Conservation (phyloP, 1,140 invertebrate genomes). For the Centruroides sculpturatus region DNA sequence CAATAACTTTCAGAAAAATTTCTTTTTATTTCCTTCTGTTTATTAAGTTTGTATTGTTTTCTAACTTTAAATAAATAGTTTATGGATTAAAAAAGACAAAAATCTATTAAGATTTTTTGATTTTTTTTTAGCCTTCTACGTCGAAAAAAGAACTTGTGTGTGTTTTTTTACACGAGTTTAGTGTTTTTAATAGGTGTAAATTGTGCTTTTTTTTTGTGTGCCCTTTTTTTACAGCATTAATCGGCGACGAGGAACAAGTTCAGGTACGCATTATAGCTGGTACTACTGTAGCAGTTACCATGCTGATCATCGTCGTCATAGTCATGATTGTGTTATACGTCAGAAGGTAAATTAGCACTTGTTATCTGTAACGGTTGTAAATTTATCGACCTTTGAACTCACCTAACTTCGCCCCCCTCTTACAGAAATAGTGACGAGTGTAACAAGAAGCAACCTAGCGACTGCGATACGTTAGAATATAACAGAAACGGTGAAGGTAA, state of each 20-base stretch:
- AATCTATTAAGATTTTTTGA: no score
- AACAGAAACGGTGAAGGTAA: constrained; percentile 62
- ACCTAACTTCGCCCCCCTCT: background rate
- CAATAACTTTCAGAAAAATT: no score
- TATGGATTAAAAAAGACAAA: no score
- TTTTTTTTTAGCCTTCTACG: no score
- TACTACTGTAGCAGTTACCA: constrained; percentile 77
- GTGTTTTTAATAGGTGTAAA: no score
- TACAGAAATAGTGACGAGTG: constrained; percentile 75
- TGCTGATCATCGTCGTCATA: constrained; percentile 77
- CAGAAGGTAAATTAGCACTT: constrained; percentile 42
- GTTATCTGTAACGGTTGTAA: background rate
- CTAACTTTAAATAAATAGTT: no score
- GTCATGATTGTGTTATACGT: constrained; percentile 75
- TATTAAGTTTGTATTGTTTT: no score
- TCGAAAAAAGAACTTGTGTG: no score
- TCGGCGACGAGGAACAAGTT: constrained; percentile 63
- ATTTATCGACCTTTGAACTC: no score
- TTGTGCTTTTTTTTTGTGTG: no score
- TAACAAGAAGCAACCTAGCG: constrained; percentile 83
- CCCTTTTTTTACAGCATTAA: constrained; percentile 31
- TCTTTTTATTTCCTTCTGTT: no score
- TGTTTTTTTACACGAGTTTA: no score
- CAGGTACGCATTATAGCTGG: constrained; percentile 81
- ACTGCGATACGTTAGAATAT: constrained; percentile 80